Evolutionary conservation across 1,140 invertebrate genomes (phyloP).

Genomic region (Gonioctena quinquepunctata): DNA sequence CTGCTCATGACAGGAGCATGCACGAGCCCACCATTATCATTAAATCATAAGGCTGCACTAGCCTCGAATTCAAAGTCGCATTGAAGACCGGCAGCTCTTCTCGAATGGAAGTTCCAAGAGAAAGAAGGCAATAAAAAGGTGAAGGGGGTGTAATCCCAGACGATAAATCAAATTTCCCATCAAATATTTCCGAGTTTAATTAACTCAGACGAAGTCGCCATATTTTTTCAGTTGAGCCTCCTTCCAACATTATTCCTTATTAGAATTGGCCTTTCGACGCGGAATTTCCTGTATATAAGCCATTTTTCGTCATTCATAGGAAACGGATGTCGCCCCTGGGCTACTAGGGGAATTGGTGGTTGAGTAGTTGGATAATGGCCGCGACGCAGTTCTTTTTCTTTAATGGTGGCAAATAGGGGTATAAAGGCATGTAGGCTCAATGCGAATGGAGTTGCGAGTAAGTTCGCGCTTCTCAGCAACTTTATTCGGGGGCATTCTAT

Average conservation of each 20-base stretch:
- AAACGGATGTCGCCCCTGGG: no score
- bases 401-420: no score
- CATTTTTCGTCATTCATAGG: no score
- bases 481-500: no score
- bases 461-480: no score
- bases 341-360: no score
- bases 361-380: no score
- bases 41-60: neutral
- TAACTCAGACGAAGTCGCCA: neutral
- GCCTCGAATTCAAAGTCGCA: conserved; percentile 11
- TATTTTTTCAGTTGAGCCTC: neutral
- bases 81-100: neutral
- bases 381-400: no score
- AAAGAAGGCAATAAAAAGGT: conserved; percentile 8
- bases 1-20: neutral
- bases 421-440: no score
- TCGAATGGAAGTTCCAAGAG: neutral
- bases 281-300: no score
- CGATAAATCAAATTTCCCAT: conserved; percentile 2
- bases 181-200: conserved; percentile 9
- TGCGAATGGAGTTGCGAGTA: no score
- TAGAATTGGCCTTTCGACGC: no score
- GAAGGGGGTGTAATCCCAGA: neutral
- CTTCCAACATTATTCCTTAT: neutral
- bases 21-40: conserved; percentile 7